A percentile compares a stretch with the other conserved stretches of the same genome.
phyloP scores from a whole-genome alignment of 2,113 vertebrate species.

The Zosterops borbonicus region DNA sequence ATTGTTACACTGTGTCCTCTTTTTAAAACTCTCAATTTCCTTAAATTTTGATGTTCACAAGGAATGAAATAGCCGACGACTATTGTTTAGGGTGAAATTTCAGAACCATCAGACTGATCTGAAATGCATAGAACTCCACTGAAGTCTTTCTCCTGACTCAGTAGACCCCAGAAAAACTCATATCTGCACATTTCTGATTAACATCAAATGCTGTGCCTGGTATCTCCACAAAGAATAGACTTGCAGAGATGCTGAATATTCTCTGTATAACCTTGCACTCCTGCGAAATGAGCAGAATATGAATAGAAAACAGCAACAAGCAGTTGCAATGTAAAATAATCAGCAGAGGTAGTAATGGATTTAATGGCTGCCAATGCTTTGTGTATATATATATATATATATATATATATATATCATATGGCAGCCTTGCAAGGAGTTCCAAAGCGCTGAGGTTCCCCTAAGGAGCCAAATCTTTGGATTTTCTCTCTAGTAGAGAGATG shows the following conservation, averaged over 20 bases:
- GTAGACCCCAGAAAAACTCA: neutral
- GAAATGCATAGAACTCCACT: neutral
- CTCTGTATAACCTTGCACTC: neutral
- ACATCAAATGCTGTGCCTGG: neutral
- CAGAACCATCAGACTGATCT: neutral
- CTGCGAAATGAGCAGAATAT: neutral
- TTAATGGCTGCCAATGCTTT: neutral
- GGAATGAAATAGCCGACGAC: neutral
- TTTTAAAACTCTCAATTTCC: neutral
- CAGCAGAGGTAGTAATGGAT: neutral
- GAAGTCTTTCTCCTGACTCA: neutral
- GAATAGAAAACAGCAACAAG: constrained; percentile 14
- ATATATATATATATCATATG: neutral
- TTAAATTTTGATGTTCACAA: neutral
- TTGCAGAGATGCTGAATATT: neutral
- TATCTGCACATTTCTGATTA: neutral
- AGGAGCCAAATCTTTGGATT: neutral
- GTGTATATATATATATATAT: neutral
- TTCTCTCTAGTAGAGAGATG: neutral
- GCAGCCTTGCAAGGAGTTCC: neutral
- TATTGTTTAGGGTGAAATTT: neutral
- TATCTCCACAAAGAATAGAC: neutral
- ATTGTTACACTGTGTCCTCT: neutral
- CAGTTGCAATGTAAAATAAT: neutral
- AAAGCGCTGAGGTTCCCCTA: neutral